Conservation (phyloP, 2,113 vertebrate species). For the Paracanthobrama guichenoti region DNA sequence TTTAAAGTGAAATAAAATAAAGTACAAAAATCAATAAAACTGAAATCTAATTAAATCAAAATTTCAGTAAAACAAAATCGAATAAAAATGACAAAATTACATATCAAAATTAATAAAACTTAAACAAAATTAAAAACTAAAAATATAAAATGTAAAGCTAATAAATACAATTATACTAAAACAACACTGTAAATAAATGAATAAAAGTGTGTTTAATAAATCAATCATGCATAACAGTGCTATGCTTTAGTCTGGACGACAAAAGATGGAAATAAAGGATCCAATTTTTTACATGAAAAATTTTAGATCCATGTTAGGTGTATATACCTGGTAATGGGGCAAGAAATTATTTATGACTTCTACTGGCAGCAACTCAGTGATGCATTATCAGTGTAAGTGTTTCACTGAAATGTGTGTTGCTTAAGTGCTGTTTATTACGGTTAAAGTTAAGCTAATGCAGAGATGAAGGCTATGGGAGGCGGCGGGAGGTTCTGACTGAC, state of each 20-base stretch:
- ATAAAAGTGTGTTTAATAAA: neutral
- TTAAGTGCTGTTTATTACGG: constrained; percentile 9
- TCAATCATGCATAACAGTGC: neutral
- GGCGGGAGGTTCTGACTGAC: constrained; percentile 65
- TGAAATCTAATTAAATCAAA: no score
- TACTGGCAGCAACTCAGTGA: constrained; percentile 62
- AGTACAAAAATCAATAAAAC: no score
- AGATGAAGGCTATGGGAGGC: neutral
- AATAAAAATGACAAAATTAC: neutral
- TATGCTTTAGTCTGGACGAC: neutral
- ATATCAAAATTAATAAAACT: neutral
- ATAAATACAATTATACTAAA: neutral
- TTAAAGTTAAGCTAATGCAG: neutral
- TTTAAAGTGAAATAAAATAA: neutral
- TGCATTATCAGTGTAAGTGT: constrained; percentile 12
- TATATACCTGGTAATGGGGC: constrained; percentile 59
- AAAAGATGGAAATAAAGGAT: neutral
- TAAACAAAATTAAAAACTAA: neutral
- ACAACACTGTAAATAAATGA: neutral
- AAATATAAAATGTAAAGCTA: neutral
- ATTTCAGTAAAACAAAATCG: neutral
- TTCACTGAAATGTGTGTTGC: constrained; percentile 16
- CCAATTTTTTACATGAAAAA: neutral
- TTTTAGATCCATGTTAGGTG: neutral
- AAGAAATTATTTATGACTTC: constrained; percentile 74